Conservation (phyloP, 2,888 invertebrate genomes). For the Lithophane leautieri region DNA sequence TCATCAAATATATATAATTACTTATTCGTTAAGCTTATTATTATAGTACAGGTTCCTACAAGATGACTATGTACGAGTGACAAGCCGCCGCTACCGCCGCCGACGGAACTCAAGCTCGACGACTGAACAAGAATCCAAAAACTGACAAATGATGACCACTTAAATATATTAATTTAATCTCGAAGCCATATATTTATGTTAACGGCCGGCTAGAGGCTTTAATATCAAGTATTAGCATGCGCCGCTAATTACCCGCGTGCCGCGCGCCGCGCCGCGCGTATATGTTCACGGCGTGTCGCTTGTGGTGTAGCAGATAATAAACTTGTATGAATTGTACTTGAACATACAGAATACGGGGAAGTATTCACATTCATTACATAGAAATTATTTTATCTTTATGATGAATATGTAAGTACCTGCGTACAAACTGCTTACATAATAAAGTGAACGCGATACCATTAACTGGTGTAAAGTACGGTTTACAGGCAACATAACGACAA, state of each 20-base stretch:
- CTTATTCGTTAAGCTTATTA: no score
- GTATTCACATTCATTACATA: no score
- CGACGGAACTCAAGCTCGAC: constrained; percentile 12
- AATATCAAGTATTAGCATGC: constrained; percentile 60
- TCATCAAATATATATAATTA: background rate
- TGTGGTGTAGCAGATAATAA: constrained; percentile 36
- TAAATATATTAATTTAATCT: constrained; percentile 35
- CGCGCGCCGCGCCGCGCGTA: constrained; percentile 41
- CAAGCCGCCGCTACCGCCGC: background rate
- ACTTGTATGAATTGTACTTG: constrained; percentile 37
- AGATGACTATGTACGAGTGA: background rate
- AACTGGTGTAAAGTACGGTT: background rate
- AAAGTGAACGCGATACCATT: background rate
- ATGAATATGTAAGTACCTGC: constrained; percentile 6
- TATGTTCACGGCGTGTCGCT: constrained; percentile 66
- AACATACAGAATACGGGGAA: background rate
- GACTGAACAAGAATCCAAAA: constrained; percentile 38
- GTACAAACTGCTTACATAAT: background rate
- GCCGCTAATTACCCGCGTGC: constrained; percentile 63
- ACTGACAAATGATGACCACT: constrained; percentile 39
- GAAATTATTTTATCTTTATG: constrained; percentile 40
- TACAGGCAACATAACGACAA: no score
- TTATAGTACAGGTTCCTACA: background rate
- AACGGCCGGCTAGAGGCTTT: constrained; percentile 39
- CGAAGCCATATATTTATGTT: constrained; percentile 57